Base-by-base conservation (phyloP, 1,140 invertebrate genomes). In the Diabrotica undecimpunctata region DNA sequence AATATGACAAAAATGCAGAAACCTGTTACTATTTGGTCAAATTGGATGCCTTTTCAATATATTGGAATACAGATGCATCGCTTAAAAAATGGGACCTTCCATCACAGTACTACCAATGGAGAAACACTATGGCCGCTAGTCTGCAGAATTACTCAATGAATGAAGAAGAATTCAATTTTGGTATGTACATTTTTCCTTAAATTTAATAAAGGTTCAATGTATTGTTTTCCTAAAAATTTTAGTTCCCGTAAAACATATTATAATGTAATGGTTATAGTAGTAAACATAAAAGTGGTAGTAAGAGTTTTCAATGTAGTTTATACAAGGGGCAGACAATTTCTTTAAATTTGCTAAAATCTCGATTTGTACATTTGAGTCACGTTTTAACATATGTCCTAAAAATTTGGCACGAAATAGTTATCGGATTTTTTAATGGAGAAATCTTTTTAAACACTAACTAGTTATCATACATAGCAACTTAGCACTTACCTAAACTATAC, bases 21-120 rank as follows among this genome's bases (percentile, higher is more conserved):
- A 87, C 88, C 2, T 83, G 90, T 11, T 91, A 92, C 74, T 91
- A 95, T 79, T 80, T 94, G 71, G 82, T 93, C 72, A 87, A 89
- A 68, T 79, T 92, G 46, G 88, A 92, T 67, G 90, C 90, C 4
- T 79, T 93, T 2, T 91, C 89, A 0, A 72, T 89, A 1, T 94
- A 94, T 75, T 88, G 90, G 84, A 93, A 93, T 77, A 84, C 88
- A 4, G 80, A 82, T 11, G 81, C 82, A 8, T 83, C 82, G 12
- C 80, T 84, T 71, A 81, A 74, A 74, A 78, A 65, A 76, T 88
- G 77, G 87, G 78, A 83, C 59, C 75, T 86, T 7, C 81, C 83
- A 13, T 82, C 82, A 70, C 79, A 85, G 71, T 88, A 81, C 69
- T 86, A 81, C 69, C 83, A 81, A 67, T 89, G 87, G 88, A 87